Evolutionary conservation across 2,113 vertebrate species (phyloP).

Genomic region (Martes martes): DNA sequence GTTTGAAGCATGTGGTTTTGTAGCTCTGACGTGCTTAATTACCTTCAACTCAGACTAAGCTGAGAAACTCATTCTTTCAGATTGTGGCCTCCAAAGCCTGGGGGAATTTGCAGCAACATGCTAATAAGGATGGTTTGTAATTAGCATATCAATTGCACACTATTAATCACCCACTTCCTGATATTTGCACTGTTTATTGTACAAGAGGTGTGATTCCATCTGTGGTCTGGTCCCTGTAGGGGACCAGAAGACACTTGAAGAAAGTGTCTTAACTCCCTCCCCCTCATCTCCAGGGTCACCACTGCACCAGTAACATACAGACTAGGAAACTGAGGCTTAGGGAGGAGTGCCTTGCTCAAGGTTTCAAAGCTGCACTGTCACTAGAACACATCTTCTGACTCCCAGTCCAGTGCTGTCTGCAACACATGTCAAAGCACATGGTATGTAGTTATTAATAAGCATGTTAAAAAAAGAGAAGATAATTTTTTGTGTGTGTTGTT

Average conservation of each 20-base stretch:
- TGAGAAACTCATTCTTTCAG: neutral
- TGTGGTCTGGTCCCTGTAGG: neutral
- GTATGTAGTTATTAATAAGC: neutral
- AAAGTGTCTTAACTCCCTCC: neutral
- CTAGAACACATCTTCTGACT: neutral
- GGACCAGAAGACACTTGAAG: neutral
- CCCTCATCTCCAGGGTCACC: neutral
- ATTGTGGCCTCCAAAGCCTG: neutral
- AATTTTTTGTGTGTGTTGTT: neutral
- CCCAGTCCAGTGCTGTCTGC: neutral
- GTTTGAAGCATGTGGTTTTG: constrained; percentile 21
- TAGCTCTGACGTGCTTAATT: constrained; percentile 24
- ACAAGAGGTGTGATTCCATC: neutral
- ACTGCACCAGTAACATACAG: accelerated
- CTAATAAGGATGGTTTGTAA: neutral
- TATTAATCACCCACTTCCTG: neutral
- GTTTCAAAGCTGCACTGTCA: neutral
- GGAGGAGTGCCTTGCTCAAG: neutral
- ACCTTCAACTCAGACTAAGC: constrained; percentile 34
- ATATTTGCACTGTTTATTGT: neutral
- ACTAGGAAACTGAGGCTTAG: neutral
- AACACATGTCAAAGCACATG: neutral
- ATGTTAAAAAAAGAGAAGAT: neutral
- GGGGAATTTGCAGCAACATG: neutral
- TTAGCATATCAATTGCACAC: neutral